Percentiles rank a stretch among this genome's conserved stretches.
Evolutionary conservation across 2,113 vertebrate species (phyloP).

Genomic region (rat (Rattus norvegicus)): GRCr8 NC_086023.1:54382001-54382500

Average conservation of each 20-base stretch:
- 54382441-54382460: too few species aligned
- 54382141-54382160: neutral
- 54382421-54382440: neutral
- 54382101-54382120: neutral
- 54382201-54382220: neutral
- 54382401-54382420: neutral
- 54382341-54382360: neutral
- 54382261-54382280: constrained; percentile 53
- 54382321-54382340: neutral
- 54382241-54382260: constrained; percentile 18
- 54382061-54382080: neutral
- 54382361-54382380: neutral
- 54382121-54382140: neutral
- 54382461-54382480: neutral
- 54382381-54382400: fast-evolving
- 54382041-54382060: neutral
- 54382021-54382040: constrained; percentile 36
- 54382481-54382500: neutral
- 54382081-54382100: constrained; percentile 2
- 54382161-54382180: neutral
- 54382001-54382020: constrained; percentile 64
- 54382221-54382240: constrained; percentile 25
- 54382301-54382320: neutral
- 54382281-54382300: neutral
- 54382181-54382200: constrained; percentile 4